A percentile compares a stretch with the other conserved stretches of the same genome.
Evolutionary conservation across 2,797 vertebrate species (phyloP).

Genomic region (Anniella stebbinsi): DNA sequence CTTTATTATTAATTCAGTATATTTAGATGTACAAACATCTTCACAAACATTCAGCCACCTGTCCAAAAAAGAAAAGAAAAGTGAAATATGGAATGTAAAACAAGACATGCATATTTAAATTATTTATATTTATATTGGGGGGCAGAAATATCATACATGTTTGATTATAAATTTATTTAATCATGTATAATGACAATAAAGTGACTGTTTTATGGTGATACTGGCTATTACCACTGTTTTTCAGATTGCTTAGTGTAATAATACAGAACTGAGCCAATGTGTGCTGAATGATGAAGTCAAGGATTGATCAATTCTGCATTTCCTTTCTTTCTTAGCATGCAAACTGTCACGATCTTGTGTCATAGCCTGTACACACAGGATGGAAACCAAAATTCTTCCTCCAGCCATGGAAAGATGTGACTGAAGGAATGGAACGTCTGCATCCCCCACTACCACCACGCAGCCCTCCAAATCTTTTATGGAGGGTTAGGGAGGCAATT

Average conservation of each 20-base stretch:
- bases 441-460: no score
- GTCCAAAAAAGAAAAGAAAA: neutral
- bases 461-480: no score
- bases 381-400: no score
- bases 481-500: no score
- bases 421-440: no score
- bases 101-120: neutral
- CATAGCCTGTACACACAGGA: neutral
- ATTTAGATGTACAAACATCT: slow-evolving; percentile 11
- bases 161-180: neutral
- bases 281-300: neutral
- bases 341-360: neutral
- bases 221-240: neutral
- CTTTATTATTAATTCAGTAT: neutral
- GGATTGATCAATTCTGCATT: neutral
- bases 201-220: neutral
- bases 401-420: no score
- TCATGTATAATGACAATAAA: neutral
- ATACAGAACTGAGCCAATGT: neutral
- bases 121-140: neutral
- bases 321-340: neutral
- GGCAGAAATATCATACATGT: neutral
- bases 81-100: neutral
- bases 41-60: slow-evolving; percentile 11
- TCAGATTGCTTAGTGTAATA: neutral